Percentiles rank a stretch among this genome's conserved stretches.
These are phyloP conservation scores for Ceriagrion tenellum DNA, from an alignment of 2,888 invertebrate species.

Conservation along the genomic window DNA sequence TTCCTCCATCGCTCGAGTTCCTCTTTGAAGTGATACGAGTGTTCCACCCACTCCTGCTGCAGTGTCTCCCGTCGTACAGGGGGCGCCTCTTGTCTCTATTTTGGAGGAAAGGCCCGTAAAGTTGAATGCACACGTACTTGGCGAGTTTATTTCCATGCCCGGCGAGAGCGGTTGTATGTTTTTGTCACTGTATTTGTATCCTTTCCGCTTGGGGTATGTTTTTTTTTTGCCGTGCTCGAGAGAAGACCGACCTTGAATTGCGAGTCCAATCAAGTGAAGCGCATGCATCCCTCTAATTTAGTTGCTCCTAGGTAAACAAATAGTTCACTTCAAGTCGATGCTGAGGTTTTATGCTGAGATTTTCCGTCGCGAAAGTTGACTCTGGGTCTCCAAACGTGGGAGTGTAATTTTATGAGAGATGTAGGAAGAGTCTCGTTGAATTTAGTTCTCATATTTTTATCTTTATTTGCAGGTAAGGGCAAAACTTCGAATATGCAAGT, in stretches of 20 bases:
- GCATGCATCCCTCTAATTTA: neutral
- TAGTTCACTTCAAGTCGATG: neutral
- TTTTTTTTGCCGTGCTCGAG: neutral
- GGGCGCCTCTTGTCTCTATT: too few species aligned
- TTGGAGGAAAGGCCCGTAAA: neutral
- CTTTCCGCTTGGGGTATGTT: neutral
- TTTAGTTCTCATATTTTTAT: neutral
- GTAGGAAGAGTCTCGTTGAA: neutral
- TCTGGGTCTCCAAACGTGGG: too few species aligned
- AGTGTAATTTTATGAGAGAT: too few species aligned
- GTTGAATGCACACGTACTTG: neutral
- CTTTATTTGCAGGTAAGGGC: neutral
- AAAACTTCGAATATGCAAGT: neutral
- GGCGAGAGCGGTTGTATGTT: neutral
- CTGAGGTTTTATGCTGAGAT: neutral
- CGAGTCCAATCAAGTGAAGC: neutral
- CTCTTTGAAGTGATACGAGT: neutral
- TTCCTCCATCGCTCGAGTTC: neutral
- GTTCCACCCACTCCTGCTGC: neutral
- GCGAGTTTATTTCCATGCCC: neutral
- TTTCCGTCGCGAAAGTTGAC: neutral
- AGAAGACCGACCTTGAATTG: neutral
- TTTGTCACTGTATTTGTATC: neutral
- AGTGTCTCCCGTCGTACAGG: neutral
- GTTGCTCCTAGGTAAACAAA: neutral